Conservation (phyloP, 2,888 invertebrate species). For the Acanthoscelides obtectus region DNA sequence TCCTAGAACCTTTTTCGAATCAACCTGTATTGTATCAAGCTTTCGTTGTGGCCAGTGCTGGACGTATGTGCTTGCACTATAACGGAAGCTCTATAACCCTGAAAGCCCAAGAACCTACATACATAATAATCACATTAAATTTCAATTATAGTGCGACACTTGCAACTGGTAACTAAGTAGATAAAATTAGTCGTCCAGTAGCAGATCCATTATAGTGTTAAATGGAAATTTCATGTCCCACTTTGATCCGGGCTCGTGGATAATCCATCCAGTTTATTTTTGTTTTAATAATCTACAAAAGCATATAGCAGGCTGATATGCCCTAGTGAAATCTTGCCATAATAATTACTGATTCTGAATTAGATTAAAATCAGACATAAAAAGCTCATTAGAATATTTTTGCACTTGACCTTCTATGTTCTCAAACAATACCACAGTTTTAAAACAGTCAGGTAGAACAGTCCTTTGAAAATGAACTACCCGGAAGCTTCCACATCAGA, state of each 20-base stretch:
- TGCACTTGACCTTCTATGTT: no score
- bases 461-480: no score
- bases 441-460: no score
- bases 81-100: neutral
- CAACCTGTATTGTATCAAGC: no score
- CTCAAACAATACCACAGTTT: no score
- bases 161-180: neutral
- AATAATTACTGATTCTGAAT: no score
- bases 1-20: no score
- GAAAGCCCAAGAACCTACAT: neutral
- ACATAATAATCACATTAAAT: neutral
- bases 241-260: neutral
- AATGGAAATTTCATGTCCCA: neutral
- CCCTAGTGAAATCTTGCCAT: neutral
- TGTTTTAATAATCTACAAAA: neutral
- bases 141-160: neutral
- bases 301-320: neutral
- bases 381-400: no score
- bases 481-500: no score
- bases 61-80: neutral
- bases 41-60: no score
- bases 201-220: neutral
- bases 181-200: neutral
- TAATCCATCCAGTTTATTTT: neutral
- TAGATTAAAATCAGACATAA: no score